phyloP scores from a whole-genome alignment of 2,113 vertebrate genomes.

The Bubo scandiacus region DNA sequence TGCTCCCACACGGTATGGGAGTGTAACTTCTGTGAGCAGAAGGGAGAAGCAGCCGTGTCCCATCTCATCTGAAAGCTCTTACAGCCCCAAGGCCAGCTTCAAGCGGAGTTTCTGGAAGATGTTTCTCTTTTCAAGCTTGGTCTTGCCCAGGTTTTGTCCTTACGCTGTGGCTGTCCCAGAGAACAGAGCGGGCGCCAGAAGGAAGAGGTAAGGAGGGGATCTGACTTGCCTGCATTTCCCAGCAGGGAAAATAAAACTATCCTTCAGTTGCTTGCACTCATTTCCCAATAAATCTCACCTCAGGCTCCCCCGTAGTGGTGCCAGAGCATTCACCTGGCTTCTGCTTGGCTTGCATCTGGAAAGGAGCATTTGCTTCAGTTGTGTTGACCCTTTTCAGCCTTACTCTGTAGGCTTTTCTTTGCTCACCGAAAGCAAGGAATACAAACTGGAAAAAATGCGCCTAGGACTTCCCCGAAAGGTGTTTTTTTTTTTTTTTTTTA shows the following conservation, averaged over 20 bases:
- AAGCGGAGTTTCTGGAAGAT: not conserved
- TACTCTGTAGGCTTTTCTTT: not conserved
- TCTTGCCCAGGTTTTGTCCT: not conserved
- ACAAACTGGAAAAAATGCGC: not conserved
- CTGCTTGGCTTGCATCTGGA: not conserved
- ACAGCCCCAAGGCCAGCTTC: not conserved
- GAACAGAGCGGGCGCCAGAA: not conserved
- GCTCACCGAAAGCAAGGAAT: not conserved
- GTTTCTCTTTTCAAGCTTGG: too few relatives aligned
- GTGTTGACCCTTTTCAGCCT: not conserved
- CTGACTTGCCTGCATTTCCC: not conserved
- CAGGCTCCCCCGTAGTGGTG: not conserved
- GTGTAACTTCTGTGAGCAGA: not conserved
- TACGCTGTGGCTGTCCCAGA: not conserved
- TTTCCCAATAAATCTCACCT: not conserved
- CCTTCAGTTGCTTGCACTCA: not conserved
- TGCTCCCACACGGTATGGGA: fast-evolving
- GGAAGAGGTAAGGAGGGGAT: not conserved
- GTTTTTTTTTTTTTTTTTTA: not conserved
- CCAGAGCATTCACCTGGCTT: not conserved
- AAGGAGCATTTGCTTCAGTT: not conserved
- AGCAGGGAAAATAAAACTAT: not conserved
- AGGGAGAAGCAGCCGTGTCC: not conserved
- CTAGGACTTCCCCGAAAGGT: not conserved
- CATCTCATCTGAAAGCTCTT: too few relatives aligned